These are phyloP conservation scores for Limnephilus marmoratus DNA, from an alignment of 2,888 invertebrate genomes.

Conservation along the genomic window DNA sequence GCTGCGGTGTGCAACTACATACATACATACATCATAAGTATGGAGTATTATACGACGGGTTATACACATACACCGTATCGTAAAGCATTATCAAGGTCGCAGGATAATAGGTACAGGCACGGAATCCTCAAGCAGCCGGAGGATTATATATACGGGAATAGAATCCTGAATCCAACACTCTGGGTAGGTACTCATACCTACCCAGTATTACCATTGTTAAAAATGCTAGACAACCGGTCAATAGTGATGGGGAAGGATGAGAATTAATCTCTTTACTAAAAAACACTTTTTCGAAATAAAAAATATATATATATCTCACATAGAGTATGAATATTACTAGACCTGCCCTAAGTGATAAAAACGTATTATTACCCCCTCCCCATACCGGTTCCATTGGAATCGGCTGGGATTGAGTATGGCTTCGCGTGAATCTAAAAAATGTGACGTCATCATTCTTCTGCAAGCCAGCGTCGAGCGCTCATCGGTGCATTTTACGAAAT, in stretches of 20 bases:
- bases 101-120: background rate
- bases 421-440: too few relatives aligned
- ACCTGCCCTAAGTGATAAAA: too few relatives aligned
- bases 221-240: background rate
- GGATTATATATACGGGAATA: background rate
- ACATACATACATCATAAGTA: background rate
- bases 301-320: background rate
- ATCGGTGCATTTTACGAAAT: too few relatives aligned
- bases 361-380: too few relatives aligned
- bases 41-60: background rate
- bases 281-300: background rate
- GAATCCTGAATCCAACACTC: background rate
- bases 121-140: background rate
- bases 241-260: background rate
- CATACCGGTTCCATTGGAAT: too few relatives aligned
- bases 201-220: background rate
- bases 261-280: background rate
- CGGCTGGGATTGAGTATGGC: too few relatives aligned
- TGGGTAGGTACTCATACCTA: background rate
- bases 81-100: conserved; percentile 2
- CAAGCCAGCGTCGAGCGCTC: too few relatives aligned
- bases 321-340: too few relatives aligned
- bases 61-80: background rate
- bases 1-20: background rate
- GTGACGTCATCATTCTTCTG: too few relatives aligned